Evolutionary conservation across 1,140 invertebrate genomes (phyloP).

Genomic region (Mesaphorura yosii): DNA sequence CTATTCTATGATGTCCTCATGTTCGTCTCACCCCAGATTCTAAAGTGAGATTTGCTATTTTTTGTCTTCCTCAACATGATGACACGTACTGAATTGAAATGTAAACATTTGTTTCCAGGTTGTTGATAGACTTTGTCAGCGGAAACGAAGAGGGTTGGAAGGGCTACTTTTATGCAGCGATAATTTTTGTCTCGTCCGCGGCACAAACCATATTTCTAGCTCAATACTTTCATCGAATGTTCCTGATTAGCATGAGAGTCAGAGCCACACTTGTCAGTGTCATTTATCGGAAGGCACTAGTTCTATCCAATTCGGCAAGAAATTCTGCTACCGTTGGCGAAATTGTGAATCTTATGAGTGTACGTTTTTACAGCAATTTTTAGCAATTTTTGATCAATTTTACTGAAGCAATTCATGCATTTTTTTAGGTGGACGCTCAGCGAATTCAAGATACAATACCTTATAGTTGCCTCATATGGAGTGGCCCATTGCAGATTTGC

Average conservation of each 20-base stretch:
- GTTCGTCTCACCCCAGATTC: conserved; percentile 45
- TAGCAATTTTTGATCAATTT: too few relatives aligned
- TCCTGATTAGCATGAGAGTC: conserved; percentile 79
- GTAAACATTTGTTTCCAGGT: conserved; percentile 46
- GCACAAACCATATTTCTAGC: conserved; percentile 77
- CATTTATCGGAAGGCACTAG: conserved; percentile 74
- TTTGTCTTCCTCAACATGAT: neutral
- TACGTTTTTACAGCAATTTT: too few relatives aligned
- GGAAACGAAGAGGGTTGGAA: conserved; percentile 59
- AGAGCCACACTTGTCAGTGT: conserved; percentile 81
- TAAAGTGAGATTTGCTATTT: conserved; percentile 35
- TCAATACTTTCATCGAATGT: conserved; percentile 85
- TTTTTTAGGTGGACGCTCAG: conserved; percentile 43
- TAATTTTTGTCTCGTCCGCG: conserved; percentile 64
- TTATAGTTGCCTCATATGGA: conserved; percentile 3
- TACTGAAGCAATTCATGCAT: too few relatives aligned
- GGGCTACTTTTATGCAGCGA: conserved; percentile 67
- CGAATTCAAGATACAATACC: neutral
- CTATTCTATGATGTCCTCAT: conserved; percentile 46
- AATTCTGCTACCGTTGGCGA: too few relatives aligned
- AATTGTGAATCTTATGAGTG: too few relatives aligned
- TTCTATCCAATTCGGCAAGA: conserved; percentile 62
- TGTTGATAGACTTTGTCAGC: conserved; percentile 55
- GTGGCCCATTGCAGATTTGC: neutral
- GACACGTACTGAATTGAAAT: neutral